Conservation (phyloP, 2,113 vertebrate species). For the Lathamus discolor region DNA sequence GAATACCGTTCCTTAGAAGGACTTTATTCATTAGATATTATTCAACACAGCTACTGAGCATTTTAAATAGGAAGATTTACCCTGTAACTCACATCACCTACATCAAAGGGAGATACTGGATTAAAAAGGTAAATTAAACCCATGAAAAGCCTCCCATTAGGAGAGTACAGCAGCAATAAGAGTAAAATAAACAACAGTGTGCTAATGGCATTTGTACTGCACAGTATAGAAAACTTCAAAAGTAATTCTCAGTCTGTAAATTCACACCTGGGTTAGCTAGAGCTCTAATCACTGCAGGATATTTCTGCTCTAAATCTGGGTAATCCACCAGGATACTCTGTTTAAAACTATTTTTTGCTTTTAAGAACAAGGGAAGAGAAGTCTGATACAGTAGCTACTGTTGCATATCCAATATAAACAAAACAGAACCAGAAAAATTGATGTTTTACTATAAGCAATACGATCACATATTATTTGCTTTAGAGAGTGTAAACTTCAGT, state of each 20-base stretch:
- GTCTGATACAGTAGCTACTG: not conserved
- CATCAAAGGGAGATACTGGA: constrained; percentile 17
- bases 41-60: not conserved
- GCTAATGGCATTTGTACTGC: not conserved
- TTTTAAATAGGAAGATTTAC: not conserved
- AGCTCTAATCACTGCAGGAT: not conserved
- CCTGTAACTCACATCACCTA: not conserved
- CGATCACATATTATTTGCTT: not conserved
- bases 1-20: not conserved
- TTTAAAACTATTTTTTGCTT: not conserved
- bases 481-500: not conserved
- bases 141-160: not conserved
- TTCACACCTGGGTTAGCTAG: not conserved
- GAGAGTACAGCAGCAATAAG: not conserved
- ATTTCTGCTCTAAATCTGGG: not conserved
- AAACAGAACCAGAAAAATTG: not conserved
- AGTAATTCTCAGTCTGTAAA: not conserved
- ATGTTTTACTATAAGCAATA: not conserved
- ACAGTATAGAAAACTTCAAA: not conserved
- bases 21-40: not conserved
- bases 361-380: not conserved
- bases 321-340: not conserved
- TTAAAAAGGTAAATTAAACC: not conserved
- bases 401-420: not conserved
- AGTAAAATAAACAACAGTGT: not conserved